These are phyloP conservation scores for Drosophila niveifrons DNA, from an alignment of 2,888 invertebrate genomes.

Conservation along the genomic window DNA sequence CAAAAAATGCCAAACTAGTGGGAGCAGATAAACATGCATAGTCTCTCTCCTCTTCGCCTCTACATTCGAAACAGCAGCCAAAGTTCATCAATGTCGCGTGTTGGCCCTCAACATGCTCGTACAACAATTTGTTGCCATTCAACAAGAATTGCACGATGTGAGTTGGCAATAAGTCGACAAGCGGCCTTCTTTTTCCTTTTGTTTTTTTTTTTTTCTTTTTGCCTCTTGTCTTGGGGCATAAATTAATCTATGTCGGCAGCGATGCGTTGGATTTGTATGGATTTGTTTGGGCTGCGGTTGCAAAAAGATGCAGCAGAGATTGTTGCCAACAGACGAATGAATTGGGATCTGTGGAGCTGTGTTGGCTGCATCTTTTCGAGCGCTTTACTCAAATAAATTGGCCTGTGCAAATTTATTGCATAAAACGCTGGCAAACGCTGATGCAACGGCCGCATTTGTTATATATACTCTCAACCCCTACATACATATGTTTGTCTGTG, in stretches of 20 bases:
- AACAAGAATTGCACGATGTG: slow-evolving; percentile 45
- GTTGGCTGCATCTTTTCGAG: slow-evolving; percentile 53
- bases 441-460: slow-evolving; percentile 63
- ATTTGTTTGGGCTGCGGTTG: slow-evolving; percentile 57
- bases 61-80: slow-evolving; percentile 30
- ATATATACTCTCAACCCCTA: slow-evolving; percentile 32
- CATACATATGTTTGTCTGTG: slow-evolving; percentile 5
- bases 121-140: slow-evolving; percentile 72
- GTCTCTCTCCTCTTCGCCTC: not conserved
- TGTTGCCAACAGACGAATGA: slow-evolving; percentile 39
- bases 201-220: slow-evolving; percentile 8
- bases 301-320: slow-evolving; percentile 61
- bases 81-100: slow-evolving; percentile 80
- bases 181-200: slow-evolving; percentile 32
- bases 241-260: slow-evolving; percentile 71
- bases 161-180: slow-evolving; percentile 64
- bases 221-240: slow-evolving; percentile 52
- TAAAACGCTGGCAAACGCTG: slow-evolving; percentile 70
- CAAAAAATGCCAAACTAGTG: slow-evolving; percentile 7
- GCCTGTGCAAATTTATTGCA: slow-evolving; percentile 74
- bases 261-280: slow-evolving; percentile 63
- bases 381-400: slow-evolving; percentile 75
- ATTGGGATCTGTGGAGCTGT: not conserved
- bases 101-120: slow-evolving; percentile 43
- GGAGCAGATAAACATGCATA: slow-evolving; percentile 11